phyloP scores from a whole-genome alignment of 2,888 invertebrate species.

The Tipula lateralis region DNA sequence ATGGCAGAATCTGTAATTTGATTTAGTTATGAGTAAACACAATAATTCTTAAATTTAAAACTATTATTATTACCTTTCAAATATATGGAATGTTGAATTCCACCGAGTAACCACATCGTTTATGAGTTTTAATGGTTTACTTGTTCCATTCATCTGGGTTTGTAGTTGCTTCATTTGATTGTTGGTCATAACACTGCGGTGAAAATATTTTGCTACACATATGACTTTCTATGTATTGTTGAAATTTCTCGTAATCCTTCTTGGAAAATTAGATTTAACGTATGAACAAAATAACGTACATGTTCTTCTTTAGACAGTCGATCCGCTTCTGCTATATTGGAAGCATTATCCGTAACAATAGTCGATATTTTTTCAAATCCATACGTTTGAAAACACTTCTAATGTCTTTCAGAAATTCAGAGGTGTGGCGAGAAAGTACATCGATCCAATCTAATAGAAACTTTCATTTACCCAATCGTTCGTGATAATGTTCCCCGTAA shows the following conservation, averaged over 20 bases:
- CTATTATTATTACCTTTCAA: too few species aligned
- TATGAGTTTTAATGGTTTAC: background rate
- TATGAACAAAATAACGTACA: too few species aligned
- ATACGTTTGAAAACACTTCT: background rate
- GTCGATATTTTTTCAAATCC: background rate
- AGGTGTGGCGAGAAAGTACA: background rate
- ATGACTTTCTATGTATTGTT: background rate
- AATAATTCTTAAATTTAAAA: background rate
- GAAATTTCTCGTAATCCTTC: background rate
- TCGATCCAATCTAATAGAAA: background rate
- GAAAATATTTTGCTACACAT: background rate
- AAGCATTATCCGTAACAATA: background rate
- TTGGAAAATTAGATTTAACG: too few species aligned
- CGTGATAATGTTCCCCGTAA: too few species aligned
- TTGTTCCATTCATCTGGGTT: background rate
- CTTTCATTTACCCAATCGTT: too few species aligned
- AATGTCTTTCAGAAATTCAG: background rate
- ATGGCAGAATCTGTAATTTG: background rate
- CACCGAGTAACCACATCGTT: too few species aligned
- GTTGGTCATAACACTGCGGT: background rate
- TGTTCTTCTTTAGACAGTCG: too few species aligned
- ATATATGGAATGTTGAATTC: too few species aligned
- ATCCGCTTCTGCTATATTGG: background rate
- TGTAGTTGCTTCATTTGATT: background rate
- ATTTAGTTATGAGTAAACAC: background rate